A percentile compares a stretch with the other conserved stretches of the same genome.
Evolutionary conservation across 2,797 vertebrate genomes (phyloP).

Genomic region (Astyanax mexicanus): DNA sequence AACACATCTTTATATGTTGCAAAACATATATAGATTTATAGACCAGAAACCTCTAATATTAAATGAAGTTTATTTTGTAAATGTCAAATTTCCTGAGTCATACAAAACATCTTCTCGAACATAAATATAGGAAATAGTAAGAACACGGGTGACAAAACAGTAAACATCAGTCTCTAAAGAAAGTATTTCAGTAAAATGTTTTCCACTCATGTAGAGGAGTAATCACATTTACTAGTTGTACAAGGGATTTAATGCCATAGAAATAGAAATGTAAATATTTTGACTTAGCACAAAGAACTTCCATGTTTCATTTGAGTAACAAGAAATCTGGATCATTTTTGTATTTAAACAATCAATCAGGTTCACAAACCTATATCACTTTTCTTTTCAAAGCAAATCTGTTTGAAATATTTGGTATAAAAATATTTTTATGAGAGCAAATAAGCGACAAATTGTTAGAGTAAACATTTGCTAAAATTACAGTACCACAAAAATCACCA

Average conservation of each 20-base stretch:
- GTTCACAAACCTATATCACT: neutral
- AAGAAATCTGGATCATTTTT: neutral
- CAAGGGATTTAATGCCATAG: constrained; percentile 1
- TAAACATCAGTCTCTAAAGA: constrained; percentile 12
- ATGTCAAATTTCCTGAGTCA: constrained; percentile 29
- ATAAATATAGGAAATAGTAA: constrained; percentile 27
- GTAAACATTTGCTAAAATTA: constrained; percentile 24
- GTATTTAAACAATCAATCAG: neutral
- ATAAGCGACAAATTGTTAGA: neutral
- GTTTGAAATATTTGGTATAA: constrained; percentile 23
- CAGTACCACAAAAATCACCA: constrained; percentile 24
- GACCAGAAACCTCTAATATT: neutral
- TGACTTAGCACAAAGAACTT: constrained; percentile 11
- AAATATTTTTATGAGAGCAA: neutral
- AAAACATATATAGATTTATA: neutral
- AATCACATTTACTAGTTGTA: neutral
- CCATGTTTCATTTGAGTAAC: neutral
- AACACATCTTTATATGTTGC: constrained; percentile 1
- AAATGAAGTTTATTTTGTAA: constrained; percentile 12
- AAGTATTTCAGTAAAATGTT: neutral
- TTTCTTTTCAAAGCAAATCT: neutral
- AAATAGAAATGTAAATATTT: neutral
- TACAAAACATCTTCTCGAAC: neutral
- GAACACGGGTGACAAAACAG: neutral
- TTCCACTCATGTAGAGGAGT: neutral